These are phyloP conservation scores for Rhaphigaster nebulosa DNA, from an alignment of 2,888 invertebrate species.

Conservation along the genomic window DNA sequence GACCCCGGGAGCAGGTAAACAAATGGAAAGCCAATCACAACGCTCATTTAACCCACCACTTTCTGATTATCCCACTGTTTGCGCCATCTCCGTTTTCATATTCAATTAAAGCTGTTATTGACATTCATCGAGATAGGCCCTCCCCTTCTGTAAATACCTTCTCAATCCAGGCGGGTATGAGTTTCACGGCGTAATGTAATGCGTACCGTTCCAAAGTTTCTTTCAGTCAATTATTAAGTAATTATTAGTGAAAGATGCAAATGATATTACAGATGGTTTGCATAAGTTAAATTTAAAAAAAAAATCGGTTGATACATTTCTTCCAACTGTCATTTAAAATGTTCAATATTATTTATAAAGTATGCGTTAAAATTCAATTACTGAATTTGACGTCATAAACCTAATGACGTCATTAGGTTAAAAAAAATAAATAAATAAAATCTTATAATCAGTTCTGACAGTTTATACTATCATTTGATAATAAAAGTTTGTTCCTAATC, in stretches of 20 bases:
- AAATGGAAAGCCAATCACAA: constrained; percentile 49
- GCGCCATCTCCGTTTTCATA: constrained; percentile 41
- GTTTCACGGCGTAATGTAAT: not conserved
- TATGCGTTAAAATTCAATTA: too few species aligned
- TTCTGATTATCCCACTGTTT: constrained; percentile 45
- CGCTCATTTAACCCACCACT: constrained; percentile 48
- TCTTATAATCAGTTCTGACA: too few species aligned
- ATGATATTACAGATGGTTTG: not conserved
- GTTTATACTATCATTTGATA: too few species aligned
- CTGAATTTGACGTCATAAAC: too few species aligned
- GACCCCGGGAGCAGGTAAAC: constrained; percentile 15
- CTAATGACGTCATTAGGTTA: too few species aligned
- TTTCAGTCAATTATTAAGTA: not conserved
- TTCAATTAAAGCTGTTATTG: constrained; percentile 44
- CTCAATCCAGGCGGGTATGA: not conserved
- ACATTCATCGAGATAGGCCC: not conserved
- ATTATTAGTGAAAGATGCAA: not conserved
- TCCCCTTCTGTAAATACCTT: not conserved
- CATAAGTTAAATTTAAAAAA: too few species aligned
- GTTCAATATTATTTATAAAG: too few species aligned
- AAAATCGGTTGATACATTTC: too few species aligned
- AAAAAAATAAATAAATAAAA: too few species aligned
- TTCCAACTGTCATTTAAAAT: too few species aligned
- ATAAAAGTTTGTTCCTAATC: too few species aligned
- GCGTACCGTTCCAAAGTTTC: not conserved